Conservation (phyloP, 2,797 vertebrate species). For the Botia almorhae region DNA sequence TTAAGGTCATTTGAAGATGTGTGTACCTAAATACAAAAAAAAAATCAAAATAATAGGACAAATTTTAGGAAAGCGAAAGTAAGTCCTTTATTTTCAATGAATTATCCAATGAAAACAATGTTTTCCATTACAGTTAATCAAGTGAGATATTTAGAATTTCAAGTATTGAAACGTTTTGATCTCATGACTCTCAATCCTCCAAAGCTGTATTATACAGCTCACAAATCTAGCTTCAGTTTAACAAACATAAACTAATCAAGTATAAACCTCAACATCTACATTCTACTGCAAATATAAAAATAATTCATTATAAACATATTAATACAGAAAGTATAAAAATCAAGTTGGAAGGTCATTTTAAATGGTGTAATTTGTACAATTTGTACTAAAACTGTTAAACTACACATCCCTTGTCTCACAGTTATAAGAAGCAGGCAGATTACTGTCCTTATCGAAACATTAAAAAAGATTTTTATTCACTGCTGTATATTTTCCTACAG, state of each 20-base stretch:
- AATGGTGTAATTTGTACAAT: slow-evolving; percentile 57
- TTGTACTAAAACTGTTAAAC: slow-evolving; percentile 59
- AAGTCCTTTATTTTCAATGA: slow-evolving; percentile 64
- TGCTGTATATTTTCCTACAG: slow-evolving; percentile 28
- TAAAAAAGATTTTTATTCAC: slow-evolving; percentile 1
- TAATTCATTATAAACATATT: slow-evolving; percentile 55
- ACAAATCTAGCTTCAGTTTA: slow-evolving; percentile 33
- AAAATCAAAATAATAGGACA: not conserved
- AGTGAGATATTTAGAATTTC: slow-evolving; percentile 63
- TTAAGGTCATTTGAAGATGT: slow-evolving; percentile 21
- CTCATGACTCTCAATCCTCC: slow-evolving; percentile 41
- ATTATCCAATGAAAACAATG: slow-evolving; percentile 58
- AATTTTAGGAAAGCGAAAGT: not conserved
- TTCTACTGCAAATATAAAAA: slow-evolving; percentile 60
- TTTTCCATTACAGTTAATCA: slow-evolving; percentile 57
- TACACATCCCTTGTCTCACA: slow-evolving; percentile 61
- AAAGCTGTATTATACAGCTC: slow-evolving; percentile 55
- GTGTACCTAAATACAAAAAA: not conserved
- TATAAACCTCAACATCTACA: slow-evolving; percentile 57
- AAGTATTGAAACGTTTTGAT: slow-evolving; percentile 62
- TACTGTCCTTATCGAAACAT: slow-evolving; percentile 34
- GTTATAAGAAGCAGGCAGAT: slow-evolving; percentile 53
- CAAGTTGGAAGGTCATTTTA: slow-evolving; percentile 63
- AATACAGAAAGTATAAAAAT: slow-evolving; percentile 72
- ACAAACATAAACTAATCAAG: slow-evolving; percentile 52